Percentiles rank a stretch among this genome's conserved stretches.
These are phyloP conservation scores for Prietella phreatophila DNA, from an alignment of 2,113 vertebrate species.

Conservation along the genomic window DNA sequence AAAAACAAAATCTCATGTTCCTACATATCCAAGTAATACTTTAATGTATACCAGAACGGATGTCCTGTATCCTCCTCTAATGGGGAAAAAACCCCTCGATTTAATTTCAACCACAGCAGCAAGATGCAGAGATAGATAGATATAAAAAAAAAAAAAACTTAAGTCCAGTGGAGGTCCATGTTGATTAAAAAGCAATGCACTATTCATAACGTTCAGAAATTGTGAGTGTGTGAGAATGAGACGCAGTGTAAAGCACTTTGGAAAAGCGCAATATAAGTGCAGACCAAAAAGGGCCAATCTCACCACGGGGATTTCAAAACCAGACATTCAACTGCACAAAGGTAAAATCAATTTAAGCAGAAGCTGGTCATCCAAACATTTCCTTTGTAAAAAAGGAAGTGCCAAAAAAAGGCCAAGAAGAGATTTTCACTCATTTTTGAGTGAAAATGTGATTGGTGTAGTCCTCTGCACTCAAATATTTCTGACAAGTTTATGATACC, in stretches of 20 bases:
- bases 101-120: neutral
- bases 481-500: neutral
- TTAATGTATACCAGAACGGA: neutral
- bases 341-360: neutral
- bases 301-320: neutral
- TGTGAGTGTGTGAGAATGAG: too few species aligned
- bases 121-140: neutral
- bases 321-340: neutral
- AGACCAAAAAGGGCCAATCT: neutral
- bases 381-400: neutral
- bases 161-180: neutral
- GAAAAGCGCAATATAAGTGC: too few species aligned
- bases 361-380: neutral
- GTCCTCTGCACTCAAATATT: neutral
- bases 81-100: neutral
- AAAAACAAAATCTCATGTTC: neutral
- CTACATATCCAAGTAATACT: neutral
- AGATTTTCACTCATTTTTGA: neutral
- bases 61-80: neutral
- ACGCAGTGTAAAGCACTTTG: too few species aligned
- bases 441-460: neutral
- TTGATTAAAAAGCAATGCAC: neutral
- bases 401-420: neutral
- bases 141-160: neutral
- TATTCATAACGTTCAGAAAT: neutral